Evolutionary conservation across 30 jellyfish, hydroid and myxozoan species (phyloP).

Genomic region (Hydractinia symbiolongicarpus): DNA sequence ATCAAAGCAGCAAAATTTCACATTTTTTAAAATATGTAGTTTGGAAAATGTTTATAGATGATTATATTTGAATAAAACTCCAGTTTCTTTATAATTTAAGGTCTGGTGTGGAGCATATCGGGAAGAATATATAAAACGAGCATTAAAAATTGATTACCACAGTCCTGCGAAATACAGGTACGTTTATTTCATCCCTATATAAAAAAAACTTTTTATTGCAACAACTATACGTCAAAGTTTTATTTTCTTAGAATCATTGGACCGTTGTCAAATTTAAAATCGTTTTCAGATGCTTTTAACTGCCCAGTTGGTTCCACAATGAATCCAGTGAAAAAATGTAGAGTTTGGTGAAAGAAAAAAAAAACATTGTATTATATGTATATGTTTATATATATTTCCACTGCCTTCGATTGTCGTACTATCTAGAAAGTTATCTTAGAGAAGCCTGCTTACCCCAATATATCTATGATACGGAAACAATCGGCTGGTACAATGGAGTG

Average conservation of each 20-base stretch:
- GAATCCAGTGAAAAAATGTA: constrained; percentile 80
- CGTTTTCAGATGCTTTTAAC: constrained; percentile 67
- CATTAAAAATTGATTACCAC: constrained; percentile 24
- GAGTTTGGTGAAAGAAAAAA: constrained; percentile 57
- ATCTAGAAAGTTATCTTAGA: no score
- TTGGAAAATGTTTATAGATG: neutral
- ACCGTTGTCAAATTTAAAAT: constrained; percentile 69
- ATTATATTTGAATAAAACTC: neutral
- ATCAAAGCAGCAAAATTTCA: no score
- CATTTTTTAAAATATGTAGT: neutral
- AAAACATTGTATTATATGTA: no score
- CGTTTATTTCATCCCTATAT: neutral
- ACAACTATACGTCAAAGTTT: neutral
- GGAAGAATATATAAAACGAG: constrained; percentile 28
- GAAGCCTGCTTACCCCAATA: no score
- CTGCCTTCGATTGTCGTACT: no score
- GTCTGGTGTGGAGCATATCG: constrained; percentile 84
- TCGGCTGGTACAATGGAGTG: no score
- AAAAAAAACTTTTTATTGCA: neutral
- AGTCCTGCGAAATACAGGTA: constrained; percentile 46
- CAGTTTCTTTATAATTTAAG: constrained; percentile 24
- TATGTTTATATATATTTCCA: no score
- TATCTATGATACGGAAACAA: no score
- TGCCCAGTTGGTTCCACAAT: constrained; percentile 67
- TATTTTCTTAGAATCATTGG: constrained; percentile 56